Conservation (phyloP, 2,888 invertebrate genomes). For the Parelbella ahira region DNA sequence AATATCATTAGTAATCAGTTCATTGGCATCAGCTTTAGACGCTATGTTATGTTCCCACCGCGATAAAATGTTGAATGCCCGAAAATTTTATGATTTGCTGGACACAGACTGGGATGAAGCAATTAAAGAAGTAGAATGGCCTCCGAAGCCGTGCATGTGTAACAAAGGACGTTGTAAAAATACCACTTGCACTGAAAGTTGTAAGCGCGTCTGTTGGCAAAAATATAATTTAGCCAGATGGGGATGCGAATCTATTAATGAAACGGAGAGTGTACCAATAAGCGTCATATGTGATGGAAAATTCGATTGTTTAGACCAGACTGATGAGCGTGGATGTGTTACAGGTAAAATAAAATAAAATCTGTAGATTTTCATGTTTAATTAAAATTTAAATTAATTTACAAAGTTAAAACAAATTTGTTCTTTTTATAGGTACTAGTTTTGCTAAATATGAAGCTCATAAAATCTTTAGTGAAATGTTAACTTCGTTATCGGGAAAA, state of each 20-base stretch:
- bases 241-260: slow-evolving; percentile 47
- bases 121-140: slow-evolving; percentile 28
- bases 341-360: slow-evolving; percentile 38
- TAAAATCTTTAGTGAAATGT: slow-evolving; percentile 40
- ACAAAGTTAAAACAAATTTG: too few relatives aligned
- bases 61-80: slow-evolving; percentile 22
- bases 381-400: too few relatives aligned
- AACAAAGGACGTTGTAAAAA: slow-evolving; percentile 37
- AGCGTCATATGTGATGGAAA: slow-evolving; percentile 62
- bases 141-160: slow-evolving; percentile 47
- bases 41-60: slow-evolving; percentile 41
- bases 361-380: too few relatives aligned
- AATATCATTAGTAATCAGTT: slow-evolving; percentile 42
- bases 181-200: slow-evolving; percentile 40
- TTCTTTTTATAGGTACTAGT: slow-evolving; percentile 41
- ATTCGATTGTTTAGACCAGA: slow-evolving; percentile 61
- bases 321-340: slow-evolving; percentile 56
- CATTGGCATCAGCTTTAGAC: slow-evolving; percentile 43
- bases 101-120: slow-evolving; percentile 27
- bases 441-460: slow-evolving; percentile 47
- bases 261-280: slow-evolving; percentile 40
- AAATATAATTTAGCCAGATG: slow-evolving; percentile 45
- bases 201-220: slow-evolving; percentile 51
- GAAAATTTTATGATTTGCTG: slow-evolving; percentile 26
- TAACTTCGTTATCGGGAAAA: slow-evolving; percentile 42